phyloP scores from a whole-genome alignment of 2,113 vertebrate genomes.

The Hystrix brachyura region DNA sequence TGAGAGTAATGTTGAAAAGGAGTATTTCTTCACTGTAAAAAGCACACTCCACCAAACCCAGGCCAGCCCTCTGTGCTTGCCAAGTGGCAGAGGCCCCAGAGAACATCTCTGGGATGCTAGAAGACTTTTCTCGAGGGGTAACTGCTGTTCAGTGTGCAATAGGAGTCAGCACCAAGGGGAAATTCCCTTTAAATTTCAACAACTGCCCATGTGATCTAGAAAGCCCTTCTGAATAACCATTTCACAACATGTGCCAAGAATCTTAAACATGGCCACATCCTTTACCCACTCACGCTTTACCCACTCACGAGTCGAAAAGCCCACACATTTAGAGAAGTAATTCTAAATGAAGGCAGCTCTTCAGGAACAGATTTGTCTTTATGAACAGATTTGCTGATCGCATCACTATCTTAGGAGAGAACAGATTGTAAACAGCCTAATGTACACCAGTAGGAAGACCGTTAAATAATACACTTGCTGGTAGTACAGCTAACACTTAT shows the following conservation, averaged over 20 bases:
- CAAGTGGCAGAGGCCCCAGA: neutral
- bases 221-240: neutral
- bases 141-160: neutral
- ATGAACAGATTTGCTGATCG: slow-evolving; percentile 8
- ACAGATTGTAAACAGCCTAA: neutral
- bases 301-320: slow-evolving; percentile 31
- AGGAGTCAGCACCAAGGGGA: neutral
- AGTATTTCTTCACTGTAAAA: neutral
- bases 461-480: neutral
- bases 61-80: neutral
- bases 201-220: neutral
- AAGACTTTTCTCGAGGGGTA: too few relatives aligned
- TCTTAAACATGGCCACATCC: slow-evolving; percentile 49
- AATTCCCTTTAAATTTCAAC: slow-evolving; percentile 34
- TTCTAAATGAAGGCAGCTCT: slow-evolving; percentile 4
- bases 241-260: slow-evolving; percentile 36
- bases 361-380: slow-evolving; percentile 3
- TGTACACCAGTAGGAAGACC: neutral
- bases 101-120: neutral
- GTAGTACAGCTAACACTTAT: neutral
- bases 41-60: neutral
- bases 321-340: slow-evolving; percentile 34
- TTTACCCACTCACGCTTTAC: slow-evolving; percentile 28
- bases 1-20: neutral
- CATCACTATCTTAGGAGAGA: neutral